phyloP scores from a whole-genome alignment of 1,140 invertebrate genomes.

The Macrotrachela quadricornifera region DNA sequence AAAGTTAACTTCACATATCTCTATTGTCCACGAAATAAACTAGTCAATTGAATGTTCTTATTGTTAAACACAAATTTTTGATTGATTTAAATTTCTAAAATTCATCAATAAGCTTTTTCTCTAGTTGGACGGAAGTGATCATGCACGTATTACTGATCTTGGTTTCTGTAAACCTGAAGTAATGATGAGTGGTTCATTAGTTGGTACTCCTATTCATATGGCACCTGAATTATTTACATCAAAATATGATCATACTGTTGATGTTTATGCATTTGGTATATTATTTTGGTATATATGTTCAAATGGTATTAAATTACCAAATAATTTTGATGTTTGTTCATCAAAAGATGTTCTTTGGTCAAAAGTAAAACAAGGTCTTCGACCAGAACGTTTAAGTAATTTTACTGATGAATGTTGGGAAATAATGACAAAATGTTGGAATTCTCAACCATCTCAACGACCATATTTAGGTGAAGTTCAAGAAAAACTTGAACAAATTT shows the following conservation, averaged over 20 bases:
- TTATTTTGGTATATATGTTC: conserved; percentile 70
- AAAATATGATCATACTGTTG: conserved; percentile 56
- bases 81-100: not conserved
- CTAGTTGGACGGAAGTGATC: conserved; percentile 45
- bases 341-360: conserved; percentile 70
- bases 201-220: conserved; percentile 72
- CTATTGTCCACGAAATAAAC: too few species aligned
- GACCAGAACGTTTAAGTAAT: conserved; percentile 49
- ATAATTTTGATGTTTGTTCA: conserved; percentile 58
- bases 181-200: conserved; percentile 52
- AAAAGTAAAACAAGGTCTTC: conserved; percentile 45
- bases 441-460: conserved; percentile 46
- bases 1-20: too few species aligned
- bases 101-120: not conserved
- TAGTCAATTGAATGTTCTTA: too few species aligned
- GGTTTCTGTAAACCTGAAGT: conserved; percentile 75
- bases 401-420: conserved; percentile 52
- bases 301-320: conserved; percentile 49
- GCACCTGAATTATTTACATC: conserved; percentile 61
- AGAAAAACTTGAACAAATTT: not conserved
- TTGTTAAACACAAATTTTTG: too few species aligned
- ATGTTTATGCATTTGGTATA: conserved; percentile 73
- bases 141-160: conserved; percentile 63
- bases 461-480: conserved; percentile 50
- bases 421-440: conserved; percentile 65